These are phyloP conservation scores for Lamprotornis superbus DNA, from an alignment of 2,113 vertebrate genomes.

Conservation along the genomic window DNA sequence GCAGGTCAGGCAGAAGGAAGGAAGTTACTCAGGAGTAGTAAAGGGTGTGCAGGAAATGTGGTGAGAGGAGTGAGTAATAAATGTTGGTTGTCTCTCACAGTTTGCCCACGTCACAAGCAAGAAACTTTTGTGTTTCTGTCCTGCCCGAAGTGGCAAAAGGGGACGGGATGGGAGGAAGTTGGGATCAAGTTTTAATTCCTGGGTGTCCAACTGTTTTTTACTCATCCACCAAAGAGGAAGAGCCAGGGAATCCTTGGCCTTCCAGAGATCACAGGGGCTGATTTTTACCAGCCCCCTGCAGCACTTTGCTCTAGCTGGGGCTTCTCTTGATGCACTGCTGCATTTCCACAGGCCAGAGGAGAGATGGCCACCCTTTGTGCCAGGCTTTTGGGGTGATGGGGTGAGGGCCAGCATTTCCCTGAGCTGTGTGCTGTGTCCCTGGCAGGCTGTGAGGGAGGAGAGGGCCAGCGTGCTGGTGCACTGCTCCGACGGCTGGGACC, in stretches of 20 bases:
- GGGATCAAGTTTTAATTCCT: neutral
- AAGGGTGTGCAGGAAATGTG: neutral
- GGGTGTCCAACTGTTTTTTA: neutral
- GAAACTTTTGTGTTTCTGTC: neutral
- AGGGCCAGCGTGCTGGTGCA: slow-evolving; percentile 79
- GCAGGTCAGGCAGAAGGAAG: neutral
- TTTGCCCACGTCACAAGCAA: neutral
- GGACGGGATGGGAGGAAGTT: neutral
- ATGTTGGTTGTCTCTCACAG: neutral
- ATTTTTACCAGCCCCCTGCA: neutral
- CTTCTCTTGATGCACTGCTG: neutral
- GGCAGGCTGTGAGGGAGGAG: slow-evolving; percentile 78
- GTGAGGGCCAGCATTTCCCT: neutral
- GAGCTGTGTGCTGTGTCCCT: neutral
- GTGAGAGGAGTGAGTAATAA: neutral
- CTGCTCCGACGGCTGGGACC: slow-evolving; percentile 83
- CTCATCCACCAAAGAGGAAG: neutral
- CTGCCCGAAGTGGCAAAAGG: neutral
- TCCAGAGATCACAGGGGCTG: neutral
- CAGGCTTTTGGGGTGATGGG: neutral
- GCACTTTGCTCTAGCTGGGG: neutral
- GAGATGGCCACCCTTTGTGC: neutral
- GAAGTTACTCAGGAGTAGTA: neutral
- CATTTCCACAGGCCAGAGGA: neutral
- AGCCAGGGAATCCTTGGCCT: neutral